Evolutionary conservation across 2,113 vertebrate species (phyloP), one percentile per base, ranked within the genome.

Genomic region (Sterna hirundo): DNA sequence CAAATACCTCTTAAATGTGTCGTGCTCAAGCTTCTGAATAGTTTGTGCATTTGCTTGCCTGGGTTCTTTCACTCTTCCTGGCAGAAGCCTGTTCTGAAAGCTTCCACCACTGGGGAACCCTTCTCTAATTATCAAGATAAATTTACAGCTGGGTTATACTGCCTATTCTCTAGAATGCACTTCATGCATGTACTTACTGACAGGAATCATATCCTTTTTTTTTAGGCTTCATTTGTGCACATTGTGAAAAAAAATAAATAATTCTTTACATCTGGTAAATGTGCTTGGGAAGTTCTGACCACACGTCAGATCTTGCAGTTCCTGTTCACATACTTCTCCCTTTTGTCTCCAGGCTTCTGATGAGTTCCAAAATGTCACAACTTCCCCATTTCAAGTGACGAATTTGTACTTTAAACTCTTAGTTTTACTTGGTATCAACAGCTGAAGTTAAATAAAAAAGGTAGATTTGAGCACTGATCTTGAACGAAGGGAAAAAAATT

Each of bases 1-100:
- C 4, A 4, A 51, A 38, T 4, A 4, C 19, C 5, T 19, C 60
- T 40, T 20, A 34, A 46, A 29, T 3, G 11, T 12, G 6, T 21
- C 0, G 0, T 22, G 13, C 34, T 54, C 1, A 0, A 34, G 29
- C 8, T 54, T 30, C 69, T 61, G 27, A 81, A 29, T 3, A 30
- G 46, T 26, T 46, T 40, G 11, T 36, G 36, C 1, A 0, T 18
- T 76, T 65, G 10, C 7, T 42, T 76, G 14, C 8, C 47, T 49
- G 4, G 3, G 5, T 8, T 38, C 46, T 61, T 23, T 34, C 23
- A 30, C 3, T 38, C 2, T 26, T 74, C 54, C 27, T 38, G 23
- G 27, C 10, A 49, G 18, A 71, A 30, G 10, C 8, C 9, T 54
- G 27, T 40, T 60, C 38, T 46, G 34, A 6, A 40, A 30, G 11